These are phyloP conservation scores for Astyanax mexicanus DNA, from an alignment of 2,797 vertebrate species.

Conservation along the genomic window DNA sequence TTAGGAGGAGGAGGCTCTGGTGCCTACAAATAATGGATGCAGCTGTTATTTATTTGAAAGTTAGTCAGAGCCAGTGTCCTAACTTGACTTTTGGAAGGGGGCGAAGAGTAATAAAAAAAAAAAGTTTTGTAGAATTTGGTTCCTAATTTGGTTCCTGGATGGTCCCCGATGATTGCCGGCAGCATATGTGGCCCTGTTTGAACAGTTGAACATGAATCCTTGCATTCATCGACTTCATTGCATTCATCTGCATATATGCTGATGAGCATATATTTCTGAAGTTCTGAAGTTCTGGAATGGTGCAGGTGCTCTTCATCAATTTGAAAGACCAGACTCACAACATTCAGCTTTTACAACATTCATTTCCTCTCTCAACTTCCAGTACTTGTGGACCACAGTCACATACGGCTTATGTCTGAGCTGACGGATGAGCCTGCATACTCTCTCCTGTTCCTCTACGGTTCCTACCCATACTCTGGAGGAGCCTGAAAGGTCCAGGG, in stretches of 20 bases:
- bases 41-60: conserved; percentile 80
- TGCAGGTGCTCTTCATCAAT: conserved; percentile 20
- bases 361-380: conserved; percentile 5
- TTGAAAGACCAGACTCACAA: neutral
- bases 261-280: neutral
- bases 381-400: conserved; percentile 1
- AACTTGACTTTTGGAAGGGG: conserved; percentile 58
- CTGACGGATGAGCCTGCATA: conserved; percentile 45
- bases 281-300: neutral
- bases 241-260: conserved; percentile 16
- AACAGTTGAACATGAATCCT: neutral
- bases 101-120: conserved; percentile 55
- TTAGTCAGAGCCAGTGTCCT: conserved; percentile 62
- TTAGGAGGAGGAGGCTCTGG: conserved; percentile 56
- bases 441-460: conserved; percentile 42
- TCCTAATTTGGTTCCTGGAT: neutral
- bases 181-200: conserved; percentile 15
- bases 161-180: no score
- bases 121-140: conserved; percentile 62
- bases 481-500: conserved; percentile 25
- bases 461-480: conserved; percentile 17
- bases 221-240: no score
- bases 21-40: conserved; percentile 78
- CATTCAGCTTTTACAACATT: neutral
- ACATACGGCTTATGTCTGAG: conserved; percentile 10